Evolutionary conservation across 1,140 invertebrate species (phyloP), one percentile per base, ranked within the genome.

Genomic region (Aphaenogaster ashmeadi): DNA sequence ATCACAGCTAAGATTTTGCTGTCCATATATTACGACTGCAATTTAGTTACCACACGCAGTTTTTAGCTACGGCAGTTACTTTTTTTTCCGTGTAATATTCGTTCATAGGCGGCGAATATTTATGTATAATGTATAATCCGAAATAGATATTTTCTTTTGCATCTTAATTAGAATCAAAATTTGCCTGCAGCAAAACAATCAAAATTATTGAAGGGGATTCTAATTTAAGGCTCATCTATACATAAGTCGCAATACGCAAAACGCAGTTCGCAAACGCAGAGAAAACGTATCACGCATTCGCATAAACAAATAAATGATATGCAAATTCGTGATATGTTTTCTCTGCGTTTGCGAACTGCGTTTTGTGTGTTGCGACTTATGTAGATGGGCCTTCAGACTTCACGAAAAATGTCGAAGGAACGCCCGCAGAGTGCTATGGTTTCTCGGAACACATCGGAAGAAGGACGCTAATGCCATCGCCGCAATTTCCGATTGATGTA

Each of bases 401-500:
- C 1, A n/a, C 52, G 52, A 21, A 67, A 41, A 15, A 80, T n/a
- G 15, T 47, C 27, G 8, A 52, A 52, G 62, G 4, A 41, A 56
- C 21, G 36, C 21, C n/a, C 36, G 50, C 3, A 18, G 4, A 54
- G 9, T 21, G 21, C 15, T 18, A 44, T 21, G 21, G 0, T 56
- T 69, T 41, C 36, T 3, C 44, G n/a, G 7, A 67, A 38, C 47
- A 38, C 6, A 36, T 27, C 15, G 54, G n/a, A 36, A 56, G 27
- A n/a, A 18, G 6, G 44, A 38, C 2, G n/a, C 36, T 81, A 41
- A 58, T 18, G 41, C 6, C 6, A 27, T n/a, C 11, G 21, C 13
- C n/a, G 13, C 41, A 60, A 84, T 84, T 75, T 44, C n/a, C 11
- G n/a, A 50, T 38, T 18, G 33, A 47, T 21, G 41, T 84, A 75